These are phyloP conservation scores for Merodon equestris DNA, from an alignment of 2,888 invertebrate species.

Conservation along the genomic window DNA sequence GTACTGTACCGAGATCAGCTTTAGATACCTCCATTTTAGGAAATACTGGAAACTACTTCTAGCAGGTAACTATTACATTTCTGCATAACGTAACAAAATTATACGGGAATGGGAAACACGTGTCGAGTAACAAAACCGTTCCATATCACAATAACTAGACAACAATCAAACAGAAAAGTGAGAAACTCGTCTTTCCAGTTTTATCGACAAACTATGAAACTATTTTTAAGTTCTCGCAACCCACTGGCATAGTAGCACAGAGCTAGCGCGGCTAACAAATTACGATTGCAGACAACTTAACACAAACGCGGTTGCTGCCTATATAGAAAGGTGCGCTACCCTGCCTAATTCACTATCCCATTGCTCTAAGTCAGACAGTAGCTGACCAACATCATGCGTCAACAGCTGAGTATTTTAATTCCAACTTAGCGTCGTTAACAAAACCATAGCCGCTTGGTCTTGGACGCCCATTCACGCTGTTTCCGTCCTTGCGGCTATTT, in stretches of 20 bases:
- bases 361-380: neutral
- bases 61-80: no score
- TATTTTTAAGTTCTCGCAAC: constrained; percentile 12
- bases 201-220: constrained; percentile 19
- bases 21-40: no score
- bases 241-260: constrained; percentile 27
- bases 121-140: neutral
- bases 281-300: constrained; percentile 5
- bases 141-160: neutral
- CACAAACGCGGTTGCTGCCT: neutral
- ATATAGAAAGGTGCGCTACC: neutral
- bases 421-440: no score
- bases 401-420: no score
- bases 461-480: neutral
- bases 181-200: constrained; percentile 54
- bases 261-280: constrained; percentile 21
- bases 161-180: constrained; percentile 4
- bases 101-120: no score
- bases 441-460: no score
- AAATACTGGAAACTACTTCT: no score
- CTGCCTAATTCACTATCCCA: constrained; percentile 18
- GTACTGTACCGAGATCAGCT: no score
- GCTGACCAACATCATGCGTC: no score
- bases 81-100: no score
- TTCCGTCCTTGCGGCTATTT: constrained; percentile 35